These are phyloP conservation scores for Ammospiza maritima DNA, from an alignment of 2,797 vertebrate genomes.

Conservation along the genomic window DNA sequence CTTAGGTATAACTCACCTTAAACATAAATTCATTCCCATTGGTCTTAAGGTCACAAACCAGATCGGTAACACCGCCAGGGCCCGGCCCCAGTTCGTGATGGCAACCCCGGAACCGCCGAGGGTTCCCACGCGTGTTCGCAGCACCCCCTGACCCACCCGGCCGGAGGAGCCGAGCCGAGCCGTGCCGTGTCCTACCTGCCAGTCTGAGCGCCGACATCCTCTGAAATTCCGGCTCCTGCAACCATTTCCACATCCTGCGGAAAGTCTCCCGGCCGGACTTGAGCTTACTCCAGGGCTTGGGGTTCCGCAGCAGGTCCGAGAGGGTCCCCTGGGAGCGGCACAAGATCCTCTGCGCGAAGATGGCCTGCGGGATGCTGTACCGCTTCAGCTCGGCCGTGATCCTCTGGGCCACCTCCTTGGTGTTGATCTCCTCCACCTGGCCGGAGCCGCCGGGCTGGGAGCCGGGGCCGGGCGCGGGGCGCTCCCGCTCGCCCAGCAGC, in stretches of 20 bases:
- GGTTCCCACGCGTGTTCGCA: not conserved
- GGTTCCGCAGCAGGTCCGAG: constrained; percentile 96
- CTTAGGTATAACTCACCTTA: not conserved
- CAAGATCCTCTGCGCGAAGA: constrained; percentile 97
- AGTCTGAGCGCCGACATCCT: constrained; percentile 96
- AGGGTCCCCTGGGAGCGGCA: constrained; percentile 97
- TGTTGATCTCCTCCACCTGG: constrained; percentile 97
- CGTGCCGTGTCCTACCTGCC: constrained; percentile 86
- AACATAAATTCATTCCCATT: not conserved
- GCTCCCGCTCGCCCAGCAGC: constrained; percentile 88
- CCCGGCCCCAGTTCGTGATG: not conserved
- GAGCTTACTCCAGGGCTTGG: constrained; percentile 99
- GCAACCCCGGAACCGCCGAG: not conserved
- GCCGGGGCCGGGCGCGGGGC: constrained; percentile 80
- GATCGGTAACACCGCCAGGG: not conserved
- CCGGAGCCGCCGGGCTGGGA: constrained; percentile 85
- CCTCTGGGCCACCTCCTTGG: constrained; percentile 96
- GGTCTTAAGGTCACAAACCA: not conserved
- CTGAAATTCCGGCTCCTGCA: constrained; percentile 98
- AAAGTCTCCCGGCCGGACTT: constrained; percentile 98
- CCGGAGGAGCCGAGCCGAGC: not conserved
- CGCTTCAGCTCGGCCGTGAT: constrained; percentile 97
- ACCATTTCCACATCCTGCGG: constrained; percentile 99
- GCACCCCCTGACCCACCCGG: not conserved
- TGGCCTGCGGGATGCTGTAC: constrained; percentile 98